phyloP scores from a whole-genome alignment of 1,140 invertebrate species.

The Brachionus angularis region DNA sequence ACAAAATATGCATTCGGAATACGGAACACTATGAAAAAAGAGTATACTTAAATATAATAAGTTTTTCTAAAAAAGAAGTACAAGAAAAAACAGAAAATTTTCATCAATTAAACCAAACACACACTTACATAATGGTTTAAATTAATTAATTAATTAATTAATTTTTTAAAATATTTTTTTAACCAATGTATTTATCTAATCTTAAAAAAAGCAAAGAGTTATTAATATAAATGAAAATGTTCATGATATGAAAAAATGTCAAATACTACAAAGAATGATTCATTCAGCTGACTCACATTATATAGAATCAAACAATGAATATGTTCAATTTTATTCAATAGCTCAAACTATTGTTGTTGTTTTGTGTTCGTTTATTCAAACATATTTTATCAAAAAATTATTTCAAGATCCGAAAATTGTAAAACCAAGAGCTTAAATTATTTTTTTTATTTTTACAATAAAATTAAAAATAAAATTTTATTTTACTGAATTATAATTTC shows the following conservation, averaged over 20 bases:
- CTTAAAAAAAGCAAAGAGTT: too few relatives aligned
- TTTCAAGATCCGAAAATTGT: conserved; percentile 13
- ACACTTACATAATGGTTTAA: not conserved
- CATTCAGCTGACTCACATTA: conserved; percentile 20
- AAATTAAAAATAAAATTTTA: not conserved
- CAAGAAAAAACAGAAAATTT: not conserved
- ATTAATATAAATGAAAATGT: conserved; percentile 4
- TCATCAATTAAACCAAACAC: not conserved
- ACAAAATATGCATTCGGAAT: conserved; percentile 25
- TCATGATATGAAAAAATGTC: conserved; percentile 5
- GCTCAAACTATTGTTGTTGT: not conserved
- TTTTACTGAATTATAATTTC: too few relatives aligned
- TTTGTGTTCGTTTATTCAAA: conserved; percentile 23
- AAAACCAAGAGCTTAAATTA: conserved; percentile 16
- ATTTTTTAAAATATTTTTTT: too few relatives aligned
- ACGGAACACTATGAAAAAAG: conserved; percentile 16
- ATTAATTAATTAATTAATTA: too few relatives aligned
- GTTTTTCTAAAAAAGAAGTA: conserved; percentile 4
- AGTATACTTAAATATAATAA: conserved; percentile 12
- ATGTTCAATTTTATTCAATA: conserved; percentile 27
- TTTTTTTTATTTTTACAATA: not conserved
- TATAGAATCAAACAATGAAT: conserved; percentile 30
- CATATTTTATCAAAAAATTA: conserved; percentile 35
- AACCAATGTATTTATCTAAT: too few relatives aligned
- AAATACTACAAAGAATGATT: conserved; percentile 36